A percentile compares a stretch with the other conserved stretches of the same genome.
These are phyloP conservation scores for Bursaphelenchus okinawaensis DNA, from an alignment of 2,888 invertebrate genomes.

Conservation along the genomic window DNA sequence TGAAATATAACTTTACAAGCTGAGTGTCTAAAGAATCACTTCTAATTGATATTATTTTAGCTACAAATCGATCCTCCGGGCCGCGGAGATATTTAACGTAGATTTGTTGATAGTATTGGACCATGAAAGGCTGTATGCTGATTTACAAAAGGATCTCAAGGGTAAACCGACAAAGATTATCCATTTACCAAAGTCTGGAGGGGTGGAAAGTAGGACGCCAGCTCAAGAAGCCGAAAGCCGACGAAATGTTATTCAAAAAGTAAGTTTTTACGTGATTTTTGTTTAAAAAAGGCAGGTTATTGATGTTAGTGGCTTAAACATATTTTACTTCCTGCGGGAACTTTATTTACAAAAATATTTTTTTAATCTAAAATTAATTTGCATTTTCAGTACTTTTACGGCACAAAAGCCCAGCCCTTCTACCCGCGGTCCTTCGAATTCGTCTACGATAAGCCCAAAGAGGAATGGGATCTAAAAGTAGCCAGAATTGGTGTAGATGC, in stretches of 20 bases:
- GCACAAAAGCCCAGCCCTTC: constrained; percentile 70
- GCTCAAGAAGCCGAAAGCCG: constrained; percentile 30
- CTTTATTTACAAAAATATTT: neutral
- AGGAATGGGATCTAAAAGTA: constrained; percentile 57
- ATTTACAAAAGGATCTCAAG: constrained; percentile 85
- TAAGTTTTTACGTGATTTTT: constrained; percentile 24
- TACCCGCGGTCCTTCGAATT: constrained; percentile 66
- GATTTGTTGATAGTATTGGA: constrained; percentile 90
- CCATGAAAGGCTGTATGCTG: constrained; percentile 89
- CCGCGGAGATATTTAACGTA: constrained; percentile 88
- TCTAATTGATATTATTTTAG: constrained; percentile 33
- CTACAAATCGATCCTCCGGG: constrained; percentile 67
- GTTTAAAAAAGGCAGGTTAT: neutral
- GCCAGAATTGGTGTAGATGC: constrained; percentile 66
- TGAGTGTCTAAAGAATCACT: too few relatives aligned
- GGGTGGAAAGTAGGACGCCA: constrained; percentile 64
- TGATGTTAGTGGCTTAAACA: neutral
- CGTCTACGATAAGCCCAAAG: constrained; percentile 54
- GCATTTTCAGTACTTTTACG: constrained; percentile 85
- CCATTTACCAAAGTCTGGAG: constrained; percentile 88
- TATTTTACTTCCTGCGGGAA: neutral
- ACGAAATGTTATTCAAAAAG: constrained; percentile 56
- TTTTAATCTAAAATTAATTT: constrained; percentile 8
- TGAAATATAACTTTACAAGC: too few relatives aligned
- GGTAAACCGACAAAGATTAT: constrained; percentile 79